Evolutionary conservation across 2,888 invertebrate species (phyloP), one percentile per base, ranked within the genome.

Genomic region (Apamea anceps): DNA sequence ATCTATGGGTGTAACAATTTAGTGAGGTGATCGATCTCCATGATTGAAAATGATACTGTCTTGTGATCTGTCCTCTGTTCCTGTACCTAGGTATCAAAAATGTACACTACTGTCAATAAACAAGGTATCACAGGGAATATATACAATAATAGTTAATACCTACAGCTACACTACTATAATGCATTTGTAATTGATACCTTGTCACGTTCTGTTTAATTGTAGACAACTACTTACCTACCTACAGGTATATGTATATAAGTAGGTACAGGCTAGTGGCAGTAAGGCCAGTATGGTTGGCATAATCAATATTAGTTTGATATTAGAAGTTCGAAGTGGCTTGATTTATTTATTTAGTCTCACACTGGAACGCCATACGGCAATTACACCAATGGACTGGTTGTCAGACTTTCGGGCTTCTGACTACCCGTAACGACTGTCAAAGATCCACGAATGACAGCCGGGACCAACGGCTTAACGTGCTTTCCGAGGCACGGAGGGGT

Each of bases 191-290:
- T 78, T 80, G 65, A 86, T 85, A 87, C 60, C 42, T 10, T 78
- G 87, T 87, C 86, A 87, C 87, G 87, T 87, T 87, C 88, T 85
- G 73, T 79, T 88, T 85, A 73, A 82, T 85, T 57, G 57, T 60
- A 66, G 42, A 63, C 75, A 57, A 65, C 63, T 37, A 37, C 21
- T 21, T 54, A 57, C 21, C 25, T 67, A 72, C 0, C 45, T 80
- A 48, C 18, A 65, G 21, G 48, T 77, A 32, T 13, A 51, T 25
- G 2, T 28, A 10, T 28, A 10, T 25, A 21, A 5, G 25, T 48
- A 18, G n/a, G 13, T 28, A 57, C 57, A 25, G 25, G 57, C 12
- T 80, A 18, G 32, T 75, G 0, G 18, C 25, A 72, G 75, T 72
- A 71, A 28, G n/a, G 15, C 28, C 54, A 54, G 66, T 62, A 75